Base-by-base conservation (phyloP, 2,888 invertebrate species). In the Biston betularia region DNA sequence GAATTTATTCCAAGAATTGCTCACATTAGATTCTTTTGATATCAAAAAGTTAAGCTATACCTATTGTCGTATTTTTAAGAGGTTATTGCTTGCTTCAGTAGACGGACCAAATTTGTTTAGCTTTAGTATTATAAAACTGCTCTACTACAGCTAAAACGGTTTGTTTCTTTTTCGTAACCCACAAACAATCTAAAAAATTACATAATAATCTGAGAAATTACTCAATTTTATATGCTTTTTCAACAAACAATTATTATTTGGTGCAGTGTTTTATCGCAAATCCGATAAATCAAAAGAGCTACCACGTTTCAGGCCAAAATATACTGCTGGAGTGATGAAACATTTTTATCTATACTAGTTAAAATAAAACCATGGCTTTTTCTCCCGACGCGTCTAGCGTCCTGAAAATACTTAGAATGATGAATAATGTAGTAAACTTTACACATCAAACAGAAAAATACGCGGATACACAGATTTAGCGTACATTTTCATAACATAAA, bases 381-480 rank as follows among this genome's bases (percentile, higher is more conserved):
- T 42, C n/a, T 42, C 7, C 15, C n/a, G 10, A 12, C n/a, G 12
- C 12, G 14, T 63, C 38, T 52, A 24, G 54, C 64, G 55, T 57
- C 56, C 53, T 53, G 34, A 14, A 12, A 42, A 40, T 65, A 50
- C 53, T 24, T 48, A 49, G 48, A 65, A 65, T 62, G 53, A 48
- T 58, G 60, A 52, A 57, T 53, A 34, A 57, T 48, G 42, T 48
- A 46, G 61, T 65, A 55, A 55, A 65, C 38, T 61, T 60, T 61
- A 44, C 50, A 66, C 58, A 59, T 63, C 58, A 67, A 58, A 67
- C 44, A 59, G 58, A 54, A 67, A 66, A 62, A 54, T 24, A 62
- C 42, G 35, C 62, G 63, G 54, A 63, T 63, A 59, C 58, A 45
- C 49, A 35, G 57, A 66, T 42, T 53, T 44, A 14, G 58, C 44